A percentile compares a stretch with the other conserved stretches of the same genome.
phyloP scores from a whole-genome alignment of 2,888 invertebrate genomes.

The Didymodactylos carnosus region DNA sequence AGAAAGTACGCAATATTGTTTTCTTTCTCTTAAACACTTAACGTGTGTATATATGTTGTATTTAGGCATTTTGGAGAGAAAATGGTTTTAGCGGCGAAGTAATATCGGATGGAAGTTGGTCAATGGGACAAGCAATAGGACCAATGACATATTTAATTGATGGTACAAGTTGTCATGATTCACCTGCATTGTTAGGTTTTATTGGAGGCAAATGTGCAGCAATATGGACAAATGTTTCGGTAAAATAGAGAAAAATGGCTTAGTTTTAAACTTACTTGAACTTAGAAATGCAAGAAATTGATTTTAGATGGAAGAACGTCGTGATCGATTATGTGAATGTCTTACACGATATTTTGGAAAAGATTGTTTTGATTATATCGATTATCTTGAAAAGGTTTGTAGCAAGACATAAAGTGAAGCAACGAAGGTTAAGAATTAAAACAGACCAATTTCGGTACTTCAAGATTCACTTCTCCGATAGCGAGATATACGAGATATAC shows the following conservation, averaged over 20 bases:
- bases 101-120: constrained; percentile 23
- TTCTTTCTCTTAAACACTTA: not conserved
- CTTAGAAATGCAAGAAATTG: constrained; percentile 20
- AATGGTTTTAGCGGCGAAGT: constrained; percentile 32
- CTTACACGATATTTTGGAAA: constrained; percentile 28
- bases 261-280: constrained; percentile 17
- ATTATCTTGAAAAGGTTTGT: constrained; percentile 30
- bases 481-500: too few relatives aligned
- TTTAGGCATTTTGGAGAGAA: constrained; percentile 30
- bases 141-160: constrained; percentile 22
- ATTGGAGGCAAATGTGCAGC: constrained; percentile 27
- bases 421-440: too few relatives aligned
- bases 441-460: too few relatives aligned
- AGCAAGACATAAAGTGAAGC: too few relatives aligned
- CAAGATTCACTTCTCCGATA: too few relatives aligned
- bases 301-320: constrained; percentile 26
- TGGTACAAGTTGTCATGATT: constrained; percentile 25
- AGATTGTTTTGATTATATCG: constrained; percentile 22
- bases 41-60: not conserved
- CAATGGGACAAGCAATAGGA: not conserved
- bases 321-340: constrained; percentile 29
- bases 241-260: constrained; percentile 12
- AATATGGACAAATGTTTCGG: constrained; percentile 19
- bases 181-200: constrained; percentile 33
- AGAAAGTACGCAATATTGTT: constrained; percentile 20